These are phyloP conservation scores for Berghia stephanieae DNA, from an alignment of 1,140 invertebrate genomes.

Conservation along the genomic window DNA sequence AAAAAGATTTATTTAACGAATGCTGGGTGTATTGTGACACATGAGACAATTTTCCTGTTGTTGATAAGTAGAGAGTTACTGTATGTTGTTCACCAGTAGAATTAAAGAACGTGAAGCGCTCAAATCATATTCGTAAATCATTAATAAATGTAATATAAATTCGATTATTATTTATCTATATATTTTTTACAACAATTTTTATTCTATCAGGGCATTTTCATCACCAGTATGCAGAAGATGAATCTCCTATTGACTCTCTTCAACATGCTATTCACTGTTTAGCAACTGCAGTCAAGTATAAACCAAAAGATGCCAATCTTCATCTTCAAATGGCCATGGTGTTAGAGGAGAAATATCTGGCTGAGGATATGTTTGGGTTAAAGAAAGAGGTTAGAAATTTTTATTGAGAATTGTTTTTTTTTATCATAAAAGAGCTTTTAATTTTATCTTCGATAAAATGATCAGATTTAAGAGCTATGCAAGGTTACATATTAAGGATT, in stretches of 20 bases:
- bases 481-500: not conserved
- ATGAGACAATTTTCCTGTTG: too few species aligned
- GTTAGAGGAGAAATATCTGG: conserved; percentile 62
- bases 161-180: not conserved
- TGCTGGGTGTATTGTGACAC: too few species aligned
- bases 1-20: too few species aligned
- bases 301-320: conserved; percentile 56
- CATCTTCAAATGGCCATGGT: conserved; percentile 60
- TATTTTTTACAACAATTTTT: not conserved
- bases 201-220: conserved; percentile 32
- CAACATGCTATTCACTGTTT: conserved; percentile 48
- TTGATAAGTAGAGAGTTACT: too few species aligned
- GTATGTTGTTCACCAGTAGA: too few species aligned
- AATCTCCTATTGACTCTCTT: conserved; percentile 57
- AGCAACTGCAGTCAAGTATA: conserved; percentile 60
- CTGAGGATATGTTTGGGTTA: conserved; percentile 63
- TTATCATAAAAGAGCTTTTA: not conserved
- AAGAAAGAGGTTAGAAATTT: conserved; percentile 57
- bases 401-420: too few species aligned
- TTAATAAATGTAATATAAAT: not conserved
- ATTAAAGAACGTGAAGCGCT: too few species aligned
- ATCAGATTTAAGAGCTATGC: not conserved
- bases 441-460: not conserved
- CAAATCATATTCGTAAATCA: too few species aligned
- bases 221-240: conserved; percentile 48